A percentile compares a stretch with the other conserved stretches of the same genome.
phyloP scores from a whole-genome alignment of 1,140 invertebrate genomes.

The Eupristina koningsbergeri region DNA sequence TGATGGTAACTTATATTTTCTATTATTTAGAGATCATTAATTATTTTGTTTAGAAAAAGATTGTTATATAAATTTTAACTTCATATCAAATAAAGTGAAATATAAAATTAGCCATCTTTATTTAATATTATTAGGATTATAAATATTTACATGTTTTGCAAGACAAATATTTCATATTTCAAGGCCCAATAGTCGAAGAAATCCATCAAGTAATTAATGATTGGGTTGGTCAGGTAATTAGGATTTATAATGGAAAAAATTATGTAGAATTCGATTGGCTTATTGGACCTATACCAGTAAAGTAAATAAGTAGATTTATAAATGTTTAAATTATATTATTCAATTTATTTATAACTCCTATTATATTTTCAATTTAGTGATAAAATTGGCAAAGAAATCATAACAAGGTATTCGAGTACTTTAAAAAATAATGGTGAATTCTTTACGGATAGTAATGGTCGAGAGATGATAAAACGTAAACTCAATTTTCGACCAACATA shows the following conservation, averaged over 20 bases:
- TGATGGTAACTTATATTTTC: too few species aligned
- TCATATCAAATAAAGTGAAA: too few species aligned
- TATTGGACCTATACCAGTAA: slow-evolving; percentile 91
- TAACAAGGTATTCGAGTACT: slow-evolving; percentile 81
- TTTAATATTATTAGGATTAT: too few species aligned
- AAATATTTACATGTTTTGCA: too few species aligned
- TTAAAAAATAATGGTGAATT: slow-evolving; percentile 81
- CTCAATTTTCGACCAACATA: slow-evolving; percentile 85
- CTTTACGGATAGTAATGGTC: slow-evolving; percentile 95
- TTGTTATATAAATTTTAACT: too few species aligned
- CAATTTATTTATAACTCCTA: slow-evolving; percentile 38
- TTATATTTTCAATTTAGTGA: slow-evolving; percentile 75
- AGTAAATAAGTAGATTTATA: slow-evolving; percentile 71
- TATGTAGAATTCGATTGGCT: slow-evolving; percentile 93
- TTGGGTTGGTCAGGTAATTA: slow-evolving; percentile 87
- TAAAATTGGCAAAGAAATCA: slow-evolving; percentile 85
- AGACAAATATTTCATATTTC: slow-evolving; percentile 45
- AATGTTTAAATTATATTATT: slow-evolving; percentile 39
- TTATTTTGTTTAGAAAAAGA: too few species aligned
- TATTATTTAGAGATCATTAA: too few species aligned
- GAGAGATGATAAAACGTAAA: slow-evolving; percentile 86
- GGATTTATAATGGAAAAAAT: slow-evolving; percentile 80
- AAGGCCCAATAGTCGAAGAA: slow-evolving; percentile 86
- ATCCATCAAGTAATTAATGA: slow-evolving; percentile 83
- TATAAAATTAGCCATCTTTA: too few species aligned